These are phyloP conservation scores for Pipistrellus pipistrellus DNA, from an alignment of 2,797 vertebrate species.

Conservation along the genomic window DNA sequence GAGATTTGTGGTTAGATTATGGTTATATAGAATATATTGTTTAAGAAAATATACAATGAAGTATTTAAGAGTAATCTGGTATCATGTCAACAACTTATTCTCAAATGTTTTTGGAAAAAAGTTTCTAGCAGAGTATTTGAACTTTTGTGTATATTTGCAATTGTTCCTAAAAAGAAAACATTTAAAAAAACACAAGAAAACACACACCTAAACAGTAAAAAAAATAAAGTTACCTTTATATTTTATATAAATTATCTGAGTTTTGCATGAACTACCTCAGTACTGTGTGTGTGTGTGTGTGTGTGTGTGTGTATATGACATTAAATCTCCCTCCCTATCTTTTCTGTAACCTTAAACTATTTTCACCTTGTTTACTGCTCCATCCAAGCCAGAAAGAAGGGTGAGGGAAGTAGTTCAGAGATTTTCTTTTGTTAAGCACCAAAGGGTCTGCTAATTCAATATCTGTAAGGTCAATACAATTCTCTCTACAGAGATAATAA, in stretches of 20 bases:
- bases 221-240: not conserved
- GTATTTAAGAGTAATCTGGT: not conserved
- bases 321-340: not conserved
- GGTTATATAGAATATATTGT: not conserved
- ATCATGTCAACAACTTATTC: conserved; percentile 50
- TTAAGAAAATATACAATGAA: not conserved
- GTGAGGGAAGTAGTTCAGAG: not conserved
- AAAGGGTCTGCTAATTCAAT: not conserved
- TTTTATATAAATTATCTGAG: not conserved
- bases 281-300: not conserved
- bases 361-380: not conserved
- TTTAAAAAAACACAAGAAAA: not conserved
- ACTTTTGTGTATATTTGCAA: conserved; percentile 16
- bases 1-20: not conserved
- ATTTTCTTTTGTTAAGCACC: conserved; percentile 35
- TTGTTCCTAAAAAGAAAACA: conserved; percentile 37
- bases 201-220: not conserved
- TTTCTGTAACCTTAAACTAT: not conserved
- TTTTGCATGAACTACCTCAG: conserved; percentile 39
- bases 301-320: not conserved
- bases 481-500: not conserved
- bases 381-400: not conserved
- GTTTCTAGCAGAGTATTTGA: conserved; percentile 11
- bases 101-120: conserved; percentile 14
- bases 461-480: not conserved